These are phyloP conservation scores for Oryzias curvinotus DNA, from an alignment of 2,113 vertebrate genomes.

Conservation along the genomic window DNA sequence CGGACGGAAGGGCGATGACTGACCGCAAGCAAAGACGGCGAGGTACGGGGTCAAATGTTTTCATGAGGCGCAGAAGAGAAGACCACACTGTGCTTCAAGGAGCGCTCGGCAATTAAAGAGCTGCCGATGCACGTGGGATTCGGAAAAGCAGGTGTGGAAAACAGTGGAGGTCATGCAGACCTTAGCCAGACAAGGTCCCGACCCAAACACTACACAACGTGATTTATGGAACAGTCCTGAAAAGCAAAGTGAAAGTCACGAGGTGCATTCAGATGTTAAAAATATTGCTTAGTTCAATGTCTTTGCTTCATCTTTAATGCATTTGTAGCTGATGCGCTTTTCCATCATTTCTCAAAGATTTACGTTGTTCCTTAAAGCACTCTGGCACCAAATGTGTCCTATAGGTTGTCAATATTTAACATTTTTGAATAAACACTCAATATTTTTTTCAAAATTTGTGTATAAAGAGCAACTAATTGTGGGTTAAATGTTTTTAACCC, in stretches of 20 bases:
- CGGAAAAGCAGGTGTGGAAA: conserved; percentile 41
- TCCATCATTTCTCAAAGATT: no score
- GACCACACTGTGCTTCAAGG: conserved; percentile 2
- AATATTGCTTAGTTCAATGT: no score
- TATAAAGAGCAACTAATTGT: no score
- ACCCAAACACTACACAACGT: conserved; percentile 56
- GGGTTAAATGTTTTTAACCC: no score
- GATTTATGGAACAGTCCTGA: conserved; percentile 25
- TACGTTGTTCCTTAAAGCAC: no score
- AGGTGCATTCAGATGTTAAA: conserved; percentile 19
- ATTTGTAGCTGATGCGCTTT: no score
- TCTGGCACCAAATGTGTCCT: no score
- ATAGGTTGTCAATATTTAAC: no score
- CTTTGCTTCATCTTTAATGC: no score
- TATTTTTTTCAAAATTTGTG: no score
- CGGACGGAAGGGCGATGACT: conserved; percentile 63
- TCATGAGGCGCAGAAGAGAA: neutral
- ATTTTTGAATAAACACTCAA: no score
- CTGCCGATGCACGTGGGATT: conserved; percentile 9
- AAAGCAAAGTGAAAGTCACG: neutral
- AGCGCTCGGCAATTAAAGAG: conserved; percentile 14
- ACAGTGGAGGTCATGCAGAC: conserved; percentile 32
- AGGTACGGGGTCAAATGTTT: neutral
- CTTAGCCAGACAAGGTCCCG: conserved; percentile 36
- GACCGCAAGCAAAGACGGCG: conserved; percentile 19